Evolutionary conservation across 2,797 vertebrate species (phyloP).

Genomic region (Mycteria americana): DNA sequence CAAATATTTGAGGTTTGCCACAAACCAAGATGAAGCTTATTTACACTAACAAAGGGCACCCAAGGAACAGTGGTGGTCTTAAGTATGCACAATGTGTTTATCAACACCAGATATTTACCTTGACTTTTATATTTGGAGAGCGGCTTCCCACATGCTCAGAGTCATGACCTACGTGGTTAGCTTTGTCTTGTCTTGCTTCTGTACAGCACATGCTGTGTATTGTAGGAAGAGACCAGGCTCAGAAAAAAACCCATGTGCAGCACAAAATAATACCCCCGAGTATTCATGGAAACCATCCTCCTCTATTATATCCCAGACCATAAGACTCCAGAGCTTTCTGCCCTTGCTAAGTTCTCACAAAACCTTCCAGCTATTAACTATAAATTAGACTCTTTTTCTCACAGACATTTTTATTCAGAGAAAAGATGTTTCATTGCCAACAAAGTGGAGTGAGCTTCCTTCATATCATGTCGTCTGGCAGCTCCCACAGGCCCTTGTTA

Average conservation of each 20-base stretch:
- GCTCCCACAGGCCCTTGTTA: background rate
- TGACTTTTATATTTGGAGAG: conserved; percentile 8
- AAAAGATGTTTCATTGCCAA: background rate
- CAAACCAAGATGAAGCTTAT: conserved; percentile 48
- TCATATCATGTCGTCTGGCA: background rate
- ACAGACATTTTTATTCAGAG: background rate
- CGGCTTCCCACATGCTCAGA: conserved; percentile 15
- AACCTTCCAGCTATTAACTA: background rate
- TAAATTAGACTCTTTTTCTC: background rate
- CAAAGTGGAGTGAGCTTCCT: background rate
- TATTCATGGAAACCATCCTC: background rate
- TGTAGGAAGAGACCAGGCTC: background rate
- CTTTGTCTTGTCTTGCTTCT: conserved; percentile 33
- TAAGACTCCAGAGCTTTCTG: conserved; percentile 16
- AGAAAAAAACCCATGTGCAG: background rate
- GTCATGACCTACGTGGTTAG: conserved; percentile 48
- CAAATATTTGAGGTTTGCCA: conserved; percentile 64
- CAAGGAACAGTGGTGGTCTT: background rate
- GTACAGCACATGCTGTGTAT: background rate
- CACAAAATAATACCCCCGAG: background rate
- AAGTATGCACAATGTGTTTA: conserved; percentile 20
- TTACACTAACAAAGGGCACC: conserved; percentile 38
- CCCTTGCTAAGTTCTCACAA: background rate
- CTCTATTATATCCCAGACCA: background rate
- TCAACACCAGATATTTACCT: conserved; percentile 52